Evolutionary conservation across 1,140 invertebrate genomes (phyloP).

Genomic region (Tachypleus tridentatus): DNA sequence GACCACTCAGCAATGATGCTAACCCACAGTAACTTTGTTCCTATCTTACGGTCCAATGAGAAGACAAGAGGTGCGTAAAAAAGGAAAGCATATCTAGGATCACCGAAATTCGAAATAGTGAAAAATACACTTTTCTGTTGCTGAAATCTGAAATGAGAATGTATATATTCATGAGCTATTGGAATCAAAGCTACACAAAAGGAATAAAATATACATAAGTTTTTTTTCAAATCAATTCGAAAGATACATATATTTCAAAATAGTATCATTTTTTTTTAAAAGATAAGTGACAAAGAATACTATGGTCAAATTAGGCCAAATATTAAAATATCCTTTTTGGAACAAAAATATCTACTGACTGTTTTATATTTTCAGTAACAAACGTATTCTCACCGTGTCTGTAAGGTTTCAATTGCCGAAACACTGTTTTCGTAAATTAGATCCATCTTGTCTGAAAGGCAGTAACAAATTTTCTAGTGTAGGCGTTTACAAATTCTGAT

Average conservation of each 20-base stretch:
- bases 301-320: too few relatives aligned
- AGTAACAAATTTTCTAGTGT: too few relatives aligned
- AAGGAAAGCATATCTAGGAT: slow-evolving; percentile 40
- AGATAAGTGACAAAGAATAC: too few relatives aligned
- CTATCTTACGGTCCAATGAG: slow-evolving; percentile 32
- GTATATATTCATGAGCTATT: not conserved
- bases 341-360: too few relatives aligned
- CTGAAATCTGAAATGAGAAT: slow-evolving; percentile 28
- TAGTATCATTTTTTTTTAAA: too few relatives aligned
- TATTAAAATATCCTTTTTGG: too few relatives aligned
- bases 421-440: slow-evolving; percentile 24
- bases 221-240: too few relatives aligned
- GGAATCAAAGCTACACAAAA: too few relatives aligned
- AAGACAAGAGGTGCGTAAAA: slow-evolving; percentile 39
- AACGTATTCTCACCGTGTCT: slow-evolving; percentile 17
- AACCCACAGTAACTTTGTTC: slow-evolving; percentile 33
- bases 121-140: slow-evolving; percentile 34
- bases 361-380: too few relatives aligned
- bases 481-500: too few relatives aligned
- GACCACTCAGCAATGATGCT: slow-evolving; percentile 40
- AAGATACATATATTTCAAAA: too few relatives aligned
- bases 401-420: slow-evolving; percentile 19
- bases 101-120: slow-evolving; percentile 36
- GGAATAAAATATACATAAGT: too few relatives aligned
- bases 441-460: slow-evolving; percentile 20